Evolutionary conservation across 2,797 vertebrate species (phyloP), one percentile per base, ranked within the genome.

Genomic region (Poecilia picta): DNA sequence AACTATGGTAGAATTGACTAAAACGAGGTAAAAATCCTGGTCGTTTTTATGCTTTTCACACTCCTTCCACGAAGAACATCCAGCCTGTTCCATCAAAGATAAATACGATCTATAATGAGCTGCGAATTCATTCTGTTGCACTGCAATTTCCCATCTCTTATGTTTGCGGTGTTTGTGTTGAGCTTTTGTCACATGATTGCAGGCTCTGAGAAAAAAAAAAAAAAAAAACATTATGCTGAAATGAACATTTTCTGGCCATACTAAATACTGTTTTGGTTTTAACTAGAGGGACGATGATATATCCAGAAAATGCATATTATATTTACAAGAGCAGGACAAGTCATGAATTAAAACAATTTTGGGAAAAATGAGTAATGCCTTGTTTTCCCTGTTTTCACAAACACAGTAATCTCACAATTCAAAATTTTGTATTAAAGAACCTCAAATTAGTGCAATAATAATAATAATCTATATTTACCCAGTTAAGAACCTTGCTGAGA

Each of bases 71-170:
- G 15, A 66, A 80, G 78, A 85, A 88, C 77, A 51, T 53, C 78
- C 75, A 81, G 75, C 72, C 84, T 51, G 81, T 87, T 74, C 73
- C 55, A 86, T 87, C 81, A 84, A 81, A 84, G 81, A 87, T 83
- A 76, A 86, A 88, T 76, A 79, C 15, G 72, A 83, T 64, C 77
- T 78, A 55, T 87, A 89, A 89, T 82, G 89, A 91, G 87, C 72
- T 85, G 74, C 79, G 59, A 53, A 11, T 86, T 89, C 59, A 83
- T 88, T 71, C 71, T 73, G 20, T 70, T 80, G 57, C 74, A 82
- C 72, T 73, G 64, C 73, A 83, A 70, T 82, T 72, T 83, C 59
- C 77, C 31, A 10, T 66, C 76, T 72, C 33, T 64, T 70, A 2
- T 70, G 6, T 68, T 55, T 75, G 46, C 45, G 36, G 12, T 31